phyloP scores from a whole-genome alignment of 2,888 invertebrate species.

The Rotaria sp. region DNA sequence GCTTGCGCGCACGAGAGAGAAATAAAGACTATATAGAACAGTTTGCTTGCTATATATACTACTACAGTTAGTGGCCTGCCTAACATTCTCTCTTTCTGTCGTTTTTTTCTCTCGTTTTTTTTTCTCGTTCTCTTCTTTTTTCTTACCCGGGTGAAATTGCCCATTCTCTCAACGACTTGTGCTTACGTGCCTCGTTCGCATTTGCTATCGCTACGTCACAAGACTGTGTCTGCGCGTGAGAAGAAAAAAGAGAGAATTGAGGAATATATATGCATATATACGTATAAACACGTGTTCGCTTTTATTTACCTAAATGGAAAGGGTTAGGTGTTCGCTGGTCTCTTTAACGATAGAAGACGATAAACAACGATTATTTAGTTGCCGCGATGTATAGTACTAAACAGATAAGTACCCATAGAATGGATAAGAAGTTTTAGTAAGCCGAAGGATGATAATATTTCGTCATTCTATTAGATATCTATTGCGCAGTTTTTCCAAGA shows the following conservation, averaged over 20 bases:
- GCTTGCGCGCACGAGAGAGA: conserved; percentile 1
- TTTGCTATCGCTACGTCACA: conserved; percentile 17
- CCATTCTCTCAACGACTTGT: neutral
- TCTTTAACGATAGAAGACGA: neutral
- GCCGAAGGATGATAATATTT: neutral
- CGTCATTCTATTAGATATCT: neutral
- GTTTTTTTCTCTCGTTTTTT: neutral
- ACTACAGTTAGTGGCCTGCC: neutral
- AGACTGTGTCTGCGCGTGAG: neutral
- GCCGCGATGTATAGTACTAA: neutral
- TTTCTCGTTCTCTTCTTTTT: neutral
- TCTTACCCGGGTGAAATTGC: neutral
- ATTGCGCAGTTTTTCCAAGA: neutral
- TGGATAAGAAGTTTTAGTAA: neutral
- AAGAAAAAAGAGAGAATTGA: neutral
- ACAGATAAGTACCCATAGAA: neutral
- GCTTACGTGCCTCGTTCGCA: neutral
- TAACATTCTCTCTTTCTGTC: neutral
- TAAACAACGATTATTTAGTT: neutral
- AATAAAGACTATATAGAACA: neutral
- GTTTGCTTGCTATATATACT: neutral
- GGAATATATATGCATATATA: neutral
- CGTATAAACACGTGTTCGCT: neutral
- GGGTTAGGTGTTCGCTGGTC: neutral
- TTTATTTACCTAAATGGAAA: neutral